Percentiles rank a stretch among this genome's conserved stretches.
Evolutionary conservation across 1,140 invertebrate species (phyloP).

Genomic region (Drosophila cardini): DNA sequence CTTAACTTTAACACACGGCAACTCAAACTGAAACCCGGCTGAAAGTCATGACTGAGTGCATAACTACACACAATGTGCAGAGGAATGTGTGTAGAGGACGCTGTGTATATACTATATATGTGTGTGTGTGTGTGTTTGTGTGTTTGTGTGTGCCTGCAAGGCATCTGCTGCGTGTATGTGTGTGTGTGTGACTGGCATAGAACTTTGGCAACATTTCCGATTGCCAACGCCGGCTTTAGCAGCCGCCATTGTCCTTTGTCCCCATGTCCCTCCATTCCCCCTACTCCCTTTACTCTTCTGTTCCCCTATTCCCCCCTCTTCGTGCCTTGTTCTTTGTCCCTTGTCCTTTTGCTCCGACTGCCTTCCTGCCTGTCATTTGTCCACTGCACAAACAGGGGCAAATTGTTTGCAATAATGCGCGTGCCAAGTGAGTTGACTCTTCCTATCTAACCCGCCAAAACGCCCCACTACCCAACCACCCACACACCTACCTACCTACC

Average conservation of each 20-base stretch:
- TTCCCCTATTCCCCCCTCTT: slow-evolving; percentile 11
- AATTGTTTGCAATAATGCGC: slow-evolving; percentile 82
- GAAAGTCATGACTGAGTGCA: slow-evolving; percentile 63
- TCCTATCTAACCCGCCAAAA: neutral
- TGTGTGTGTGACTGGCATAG: slow-evolving; percentile 35
- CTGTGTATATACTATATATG: slow-evolving; percentile 30
- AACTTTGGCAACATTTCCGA: slow-evolving; percentile 83
- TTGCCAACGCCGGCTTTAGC: slow-evolving; percentile 53
- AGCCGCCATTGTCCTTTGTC: slow-evolving; percentile 55
- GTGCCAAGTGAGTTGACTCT: slow-evolving; percentile 57
- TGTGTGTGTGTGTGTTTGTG: slow-evolving; percentile 1
- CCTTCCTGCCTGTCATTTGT: slow-evolving; percentile 63
- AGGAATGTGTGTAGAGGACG: slow-evolving; percentile 25
- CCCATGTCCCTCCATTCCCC: neutral
- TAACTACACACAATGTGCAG: slow-evolving; percentile 34
- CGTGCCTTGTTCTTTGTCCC: slow-evolving; percentile 27
- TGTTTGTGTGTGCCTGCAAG: slow-evolving; percentile 28
- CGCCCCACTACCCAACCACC: neutral
- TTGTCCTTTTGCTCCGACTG: neutral
- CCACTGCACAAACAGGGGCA: slow-evolving; percentile 72
- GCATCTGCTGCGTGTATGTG: slow-evolving; percentile 18
- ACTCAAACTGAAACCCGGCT: neutral
- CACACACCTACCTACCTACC: neutral
- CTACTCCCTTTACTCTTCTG: too few species aligned
- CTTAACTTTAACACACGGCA: neutral